Evolutionary conservation across 2,888 invertebrate genomes (phyloP).

Genomic region (Siphlonurus alternatus): DNA sequence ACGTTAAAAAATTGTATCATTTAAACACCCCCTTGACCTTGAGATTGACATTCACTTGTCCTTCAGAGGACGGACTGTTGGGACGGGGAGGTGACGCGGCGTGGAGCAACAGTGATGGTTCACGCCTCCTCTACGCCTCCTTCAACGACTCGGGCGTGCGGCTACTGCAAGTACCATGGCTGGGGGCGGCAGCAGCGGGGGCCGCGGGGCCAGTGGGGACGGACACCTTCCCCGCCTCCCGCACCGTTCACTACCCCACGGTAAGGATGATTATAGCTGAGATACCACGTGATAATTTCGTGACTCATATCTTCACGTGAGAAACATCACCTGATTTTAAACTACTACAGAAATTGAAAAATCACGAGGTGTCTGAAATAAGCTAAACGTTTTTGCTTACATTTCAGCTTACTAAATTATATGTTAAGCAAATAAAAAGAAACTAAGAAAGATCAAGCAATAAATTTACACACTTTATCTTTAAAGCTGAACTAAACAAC

Average conservation of each 20-base stretch:
- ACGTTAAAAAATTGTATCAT: too few relatives aligned
- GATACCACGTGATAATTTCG: too few relatives aligned
- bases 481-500: not conserved
- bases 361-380: too few relatives aligned
- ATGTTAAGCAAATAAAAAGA: not conserved
- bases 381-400: not conserved
- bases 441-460: not conserved
- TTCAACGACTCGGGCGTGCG: conserved; percentile 72
- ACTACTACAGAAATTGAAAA: too few relatives aligned
- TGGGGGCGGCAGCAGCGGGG: conserved; percentile 27
- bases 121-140: conserved; percentile 65
- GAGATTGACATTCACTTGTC: too few relatives aligned
- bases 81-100: conserved; percentile 22
- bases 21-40: too few relatives aligned
- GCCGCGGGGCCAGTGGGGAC: conserved; percentile 20
- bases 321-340: too few relatives aligned
- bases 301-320: too few relatives aligned
- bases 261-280: conserved; percentile 32
- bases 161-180: conserved; percentile 63
- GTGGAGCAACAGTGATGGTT: conserved; percentile 46
- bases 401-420: not conserved
- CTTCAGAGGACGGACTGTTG: conserved; percentile 81
- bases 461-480: not conserved
- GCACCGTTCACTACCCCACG: conserved; percentile 70
- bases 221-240: conserved; percentile 54